Evolutionary conservation across 1,140 invertebrate genomes (phyloP).

Genomic region (Bactericera cockerelli): DNA sequence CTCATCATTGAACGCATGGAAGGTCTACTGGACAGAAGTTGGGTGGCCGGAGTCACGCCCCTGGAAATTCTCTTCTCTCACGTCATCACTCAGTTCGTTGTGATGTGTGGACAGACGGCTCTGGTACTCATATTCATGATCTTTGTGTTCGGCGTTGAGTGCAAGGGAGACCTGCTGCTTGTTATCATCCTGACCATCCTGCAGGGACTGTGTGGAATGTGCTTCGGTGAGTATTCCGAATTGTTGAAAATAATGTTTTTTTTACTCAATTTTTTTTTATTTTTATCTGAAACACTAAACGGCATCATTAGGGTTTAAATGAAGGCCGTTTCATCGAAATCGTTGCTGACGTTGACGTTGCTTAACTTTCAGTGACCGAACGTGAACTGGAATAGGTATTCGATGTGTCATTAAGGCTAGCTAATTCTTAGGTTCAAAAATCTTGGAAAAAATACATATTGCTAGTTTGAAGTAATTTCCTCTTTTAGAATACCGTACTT

Average conservation of each 20-base stretch:
- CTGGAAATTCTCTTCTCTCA: slow-evolving; percentile 66
- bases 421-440: too few species aligned
- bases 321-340: too few species aligned
- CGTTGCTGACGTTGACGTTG: too few species aligned
- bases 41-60: slow-evolving; percentile 52
- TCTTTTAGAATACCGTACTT: too few species aligned
- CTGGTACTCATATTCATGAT: slow-evolving; percentile 72
- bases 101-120: slow-evolving; percentile 69
- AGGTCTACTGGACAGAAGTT: slow-evolving; percentile 70
- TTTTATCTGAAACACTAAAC: background rate
- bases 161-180: slow-evolving; percentile 55
- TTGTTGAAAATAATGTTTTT: too few species aligned
- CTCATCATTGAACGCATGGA: slow-evolving; percentile 79
- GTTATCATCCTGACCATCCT: slow-evolving; percentile 62
- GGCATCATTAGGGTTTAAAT: too few species aligned
- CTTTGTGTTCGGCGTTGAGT: slow-evolving; percentile 61
- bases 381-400: too few species aligned
- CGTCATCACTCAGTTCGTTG: slow-evolving; percentile 70
- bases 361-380: too few species aligned
- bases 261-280: slow-evolving; percentile 10
- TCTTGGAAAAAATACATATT: too few species aligned
- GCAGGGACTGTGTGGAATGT: slow-evolving; percentile 84
- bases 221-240: slow-evolving; percentile 52
- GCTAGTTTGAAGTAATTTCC: too few species aligned
- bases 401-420: too few species aligned